Base-by-base conservation (phyloP, 2,888 invertebrate genomes). In the Carterocephalus palaemon region DNA sequence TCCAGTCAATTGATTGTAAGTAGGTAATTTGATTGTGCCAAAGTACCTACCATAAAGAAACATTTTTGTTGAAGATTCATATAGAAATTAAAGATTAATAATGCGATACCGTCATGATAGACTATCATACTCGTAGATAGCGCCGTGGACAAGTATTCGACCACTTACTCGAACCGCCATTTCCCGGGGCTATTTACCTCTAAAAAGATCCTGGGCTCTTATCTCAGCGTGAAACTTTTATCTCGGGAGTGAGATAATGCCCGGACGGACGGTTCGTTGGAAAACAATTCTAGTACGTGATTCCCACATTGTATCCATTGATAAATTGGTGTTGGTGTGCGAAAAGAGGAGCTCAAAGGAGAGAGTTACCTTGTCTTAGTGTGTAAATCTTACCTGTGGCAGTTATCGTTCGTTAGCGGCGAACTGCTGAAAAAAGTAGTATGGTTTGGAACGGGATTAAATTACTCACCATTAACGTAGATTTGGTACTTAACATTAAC, bases 281-380 rank as follows among this genome's bases (percentile, higher is more conserved):
- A 78, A 80, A 81, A 78, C 79, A 80, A 70, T 75, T 64, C 63
- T 60, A 57, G 67, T 71, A 79, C 80, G 80, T 81, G 80, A 79
- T 72, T 75, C 66, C 67, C 64, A 68, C 71, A 68, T 63, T 70
- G 68, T 68, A 72, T 71, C 75, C 73, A 67, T 64, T 75, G 77
- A 80, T 78, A 78, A 76, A 81, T 78, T 62, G 67, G 64, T 65
- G 67, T 62, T 49, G 46, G 48, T 51, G 47, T 47, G 38, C 45
- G 40, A 40, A 48, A 54, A 53, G 23, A 20, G 37, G 43, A 29
- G 24, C 43, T 24, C 37, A 37, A 22, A 45, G 41, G 24, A 45
- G 41, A 36, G 33, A 33, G 45, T 32, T 32, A 28, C 20, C 33
- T 33, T 16, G 23, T 16, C 29, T 6, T 13, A 38, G 31, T 45